Percentiles rank a stretch among this genome's conserved stretches.
These are phyloP conservation scores for Meriones unguiculatus DNA, from an alignment of 2,113 vertebrate genomes.

Conservation along the genomic window DNA sequence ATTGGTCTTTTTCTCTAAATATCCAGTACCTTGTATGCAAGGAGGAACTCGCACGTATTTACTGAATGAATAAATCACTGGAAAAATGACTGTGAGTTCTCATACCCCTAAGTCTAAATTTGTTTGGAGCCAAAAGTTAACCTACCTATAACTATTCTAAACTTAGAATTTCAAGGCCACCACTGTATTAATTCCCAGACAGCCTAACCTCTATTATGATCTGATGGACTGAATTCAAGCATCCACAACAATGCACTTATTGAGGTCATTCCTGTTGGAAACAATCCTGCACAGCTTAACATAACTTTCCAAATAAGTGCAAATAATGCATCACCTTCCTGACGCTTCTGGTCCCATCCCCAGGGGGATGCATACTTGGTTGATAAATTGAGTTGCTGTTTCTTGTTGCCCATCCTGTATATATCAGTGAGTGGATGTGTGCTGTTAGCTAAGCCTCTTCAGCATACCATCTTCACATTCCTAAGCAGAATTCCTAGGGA, in stretches of 20 bases:
- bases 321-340: conserved; percentile 53
- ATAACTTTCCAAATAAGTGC: background rate
- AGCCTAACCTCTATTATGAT: background rate
- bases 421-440: conserved; percentile 23
- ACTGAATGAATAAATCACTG: conserved; percentile 30
- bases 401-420: conserved; percentile 41
- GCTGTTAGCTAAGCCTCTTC: conserved; percentile 23
- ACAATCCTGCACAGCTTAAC: conserved; percentile 25
- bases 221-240: background rate
- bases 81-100: background rate
- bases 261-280: background rate
- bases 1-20: conserved; percentile 28
- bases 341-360: conserved; percentile 11
- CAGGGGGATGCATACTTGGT: background rate
- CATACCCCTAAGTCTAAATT: background rate
- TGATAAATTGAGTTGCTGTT: conserved; percentile 36
- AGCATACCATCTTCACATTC: background rate
- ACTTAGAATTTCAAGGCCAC: background rate
- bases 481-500: conserved; percentile 7
- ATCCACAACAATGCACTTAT: background rate
- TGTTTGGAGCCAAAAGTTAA: background rate
- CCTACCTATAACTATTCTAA: background rate
- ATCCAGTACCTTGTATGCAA: background rate
- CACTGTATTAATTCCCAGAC: background rate
- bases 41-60: conserved; percentile 30